phyloP scores from a whole-genome alignment of 2,113 vertebrate species.

The Onychostoma macrolepis region DNA sequence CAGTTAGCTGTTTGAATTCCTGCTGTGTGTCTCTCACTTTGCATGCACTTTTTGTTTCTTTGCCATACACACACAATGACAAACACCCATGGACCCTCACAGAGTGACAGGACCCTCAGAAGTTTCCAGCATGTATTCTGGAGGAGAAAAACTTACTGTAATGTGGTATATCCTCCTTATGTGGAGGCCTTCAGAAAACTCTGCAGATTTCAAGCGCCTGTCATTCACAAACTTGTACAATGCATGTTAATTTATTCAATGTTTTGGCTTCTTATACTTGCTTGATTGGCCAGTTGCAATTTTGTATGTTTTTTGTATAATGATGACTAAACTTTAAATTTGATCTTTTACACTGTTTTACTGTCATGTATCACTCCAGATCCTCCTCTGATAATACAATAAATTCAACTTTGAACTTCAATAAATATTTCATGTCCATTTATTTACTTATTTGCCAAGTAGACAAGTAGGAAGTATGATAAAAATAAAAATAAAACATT shows the following conservation, averaged over 20 bases:
- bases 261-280: not conserved
- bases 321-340: not conserved
- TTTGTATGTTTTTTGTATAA: not conserved
- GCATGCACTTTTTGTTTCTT: conserved; percentile 35
- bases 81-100: conserved; percentile 17
- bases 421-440: not conserved
- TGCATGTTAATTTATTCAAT: not conserved
- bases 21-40: conserved; percentile 53
- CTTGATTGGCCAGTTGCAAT: not conserved
- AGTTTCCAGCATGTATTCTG: conserved; percentile 15
- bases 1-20: conserved; percentile 53
- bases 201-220: not conserved
- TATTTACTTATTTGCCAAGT: not conserved
- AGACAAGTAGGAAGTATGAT: no score
- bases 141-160: not conserved
- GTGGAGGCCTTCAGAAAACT: not conserved
- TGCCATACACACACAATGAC: conserved; percentile 27
- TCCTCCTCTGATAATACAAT: not conserved
- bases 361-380: not conserved
- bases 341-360: not conserved
- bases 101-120: conserved; percentile 33
- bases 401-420: not conserved
- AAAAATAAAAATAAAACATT: no score
- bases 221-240: not conserved
- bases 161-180: not conserved